Evolutionary conservation across 2,113 vertebrate genomes (phyloP), one percentile per base, ranked within the genome.

Genomic region (Catharus bicknelli): DNA sequence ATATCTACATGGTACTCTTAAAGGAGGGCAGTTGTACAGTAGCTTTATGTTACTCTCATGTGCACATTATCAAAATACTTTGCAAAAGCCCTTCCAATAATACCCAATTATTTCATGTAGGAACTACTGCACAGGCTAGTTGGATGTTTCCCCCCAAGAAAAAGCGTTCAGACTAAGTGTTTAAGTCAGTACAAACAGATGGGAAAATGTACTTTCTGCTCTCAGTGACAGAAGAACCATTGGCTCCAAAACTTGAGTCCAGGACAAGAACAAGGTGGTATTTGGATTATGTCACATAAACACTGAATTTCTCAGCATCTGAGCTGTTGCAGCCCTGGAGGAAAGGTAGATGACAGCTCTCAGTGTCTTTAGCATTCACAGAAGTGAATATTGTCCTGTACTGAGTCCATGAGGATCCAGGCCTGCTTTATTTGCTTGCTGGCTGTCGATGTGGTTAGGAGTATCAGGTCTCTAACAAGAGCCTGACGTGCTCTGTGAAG

Each of bases 401-500:
- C 10, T 63, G 76, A 53, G 48, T 30, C 74, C 50, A 22, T 36
- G 86, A 88, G 48, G 74, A 72, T 53, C 36, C 53, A 75, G 57
- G 16, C 11, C n/a, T 76, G 38, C 43, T 64, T 42, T 47, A 20
- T 12, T 64, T 74, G 5, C 20, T 84, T 84, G 51, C 58, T 61
- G 43, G 25, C 53, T 86, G 26, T 54, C 0, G 0, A 47, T 82
- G 36, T 76, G 42, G 36, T 47, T 21, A 55, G 18, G 26, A 59
- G 32, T 29, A 61, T 30, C n/a, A 25, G 30, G 57, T 38, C 62
- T 78, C 58, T 68, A 48, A 67, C 7, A 76, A 81, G 53, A 51
- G 36, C 11, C 68, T 57, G 68, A 72, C 1, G 0, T 22, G 21
- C 57, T 29, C 13, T 0, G 1, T 12, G 23, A 38, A 62, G 29